Evolutionary conservation across 2,797 vertebrate genomes (phyloP), one percentile per base, ranked within the genome.

Genomic region (Poecilia velifera): DNA sequence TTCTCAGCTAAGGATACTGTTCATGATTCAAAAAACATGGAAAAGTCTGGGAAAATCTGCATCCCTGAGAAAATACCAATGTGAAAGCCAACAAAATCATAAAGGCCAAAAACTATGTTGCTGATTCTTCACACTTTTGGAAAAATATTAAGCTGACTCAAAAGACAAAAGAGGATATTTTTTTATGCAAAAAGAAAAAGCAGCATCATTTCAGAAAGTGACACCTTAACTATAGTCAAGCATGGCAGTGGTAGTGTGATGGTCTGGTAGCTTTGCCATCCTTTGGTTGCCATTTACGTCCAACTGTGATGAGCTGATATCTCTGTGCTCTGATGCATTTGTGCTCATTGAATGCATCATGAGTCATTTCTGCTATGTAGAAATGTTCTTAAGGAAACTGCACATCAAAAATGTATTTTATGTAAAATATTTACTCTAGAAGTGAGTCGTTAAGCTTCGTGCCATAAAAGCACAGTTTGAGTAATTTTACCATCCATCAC

Each of bases 391-490:
- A 66, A 57, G 20, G 14, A 76, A 71, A 55, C 25, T 12, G 46
- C 6, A 39, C 45, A 3, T 76, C 3, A 36, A 45, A 28, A 46
- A 57, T 2, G 20, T 45, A 68, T 82, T 74, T 36, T 53, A 45
- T n/a, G 73, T 49, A 9, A 74, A 46, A 20, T 62, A 3, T n/a
- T n/a, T 36, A 76, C 73, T 73, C 51, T 77, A 70, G 49, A 47
- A 70, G 80, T 72, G 41, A 47, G n/a, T 6, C 71, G 0, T 66
- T 18, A 68, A 74, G 39, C 43, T 53, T 62, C 36, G 45, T 43
- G 47, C 18, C 45, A n/a, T 74, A 4, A 70, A 74, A 74, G 46
- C 41, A n/a, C 12, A 73, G 20, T 41, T 25, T 57, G 22, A 14
- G 18, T 10, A 76, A 68, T 8, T 72, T 78, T 79, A 45, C 2